phyloP scores from a whole-genome alignment of 2,888 invertebrate species.

The Tanypteryx hageni region DNA sequence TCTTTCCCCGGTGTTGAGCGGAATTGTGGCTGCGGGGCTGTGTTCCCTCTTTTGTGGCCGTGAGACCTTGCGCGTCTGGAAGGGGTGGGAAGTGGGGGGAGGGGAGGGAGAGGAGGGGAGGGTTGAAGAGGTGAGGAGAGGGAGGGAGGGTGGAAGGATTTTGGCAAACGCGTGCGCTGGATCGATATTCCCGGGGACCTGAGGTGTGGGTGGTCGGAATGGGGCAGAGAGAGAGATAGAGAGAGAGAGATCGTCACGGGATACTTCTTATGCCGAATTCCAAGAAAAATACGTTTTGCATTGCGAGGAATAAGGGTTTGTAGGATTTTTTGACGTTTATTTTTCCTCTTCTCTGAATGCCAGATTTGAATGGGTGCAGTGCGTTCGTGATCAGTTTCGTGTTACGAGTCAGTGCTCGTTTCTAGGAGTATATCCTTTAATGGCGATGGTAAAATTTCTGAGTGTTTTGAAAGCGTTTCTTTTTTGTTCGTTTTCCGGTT shows the following conservation, averaged over 20 bases:
- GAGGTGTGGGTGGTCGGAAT: constrained; percentile 28
- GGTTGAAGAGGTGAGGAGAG: constrained; percentile 66
- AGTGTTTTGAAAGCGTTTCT: too few relatives aligned
- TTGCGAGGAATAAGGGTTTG: not conserved
- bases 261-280: constrained; percentile 73
- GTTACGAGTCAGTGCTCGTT: not conserved
- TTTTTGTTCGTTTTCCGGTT: too few relatives aligned
- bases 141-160: constrained; percentile 57
- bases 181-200: constrained; percentile 54
- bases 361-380: not conserved
- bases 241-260: constrained; percentile 65
- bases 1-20: not conserved
- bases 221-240: constrained; percentile 66
- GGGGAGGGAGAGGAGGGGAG: constrained; percentile 63
- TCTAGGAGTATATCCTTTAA: not conserved
- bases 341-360: not conserved
- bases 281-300: not conserved
- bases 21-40: not conserved
- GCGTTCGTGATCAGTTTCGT: too few relatives aligned
- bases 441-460: too few relatives aligned
- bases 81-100: constrained; percentile 15
- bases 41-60: not conserved
- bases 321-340: not conserved
- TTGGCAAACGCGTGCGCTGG: constrained; percentile 64
- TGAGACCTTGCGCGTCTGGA: not conserved